Conservation (phyloP, 1,140 invertebrate genomes). For the Carcinoscorpius rotundicauda region DNA sequence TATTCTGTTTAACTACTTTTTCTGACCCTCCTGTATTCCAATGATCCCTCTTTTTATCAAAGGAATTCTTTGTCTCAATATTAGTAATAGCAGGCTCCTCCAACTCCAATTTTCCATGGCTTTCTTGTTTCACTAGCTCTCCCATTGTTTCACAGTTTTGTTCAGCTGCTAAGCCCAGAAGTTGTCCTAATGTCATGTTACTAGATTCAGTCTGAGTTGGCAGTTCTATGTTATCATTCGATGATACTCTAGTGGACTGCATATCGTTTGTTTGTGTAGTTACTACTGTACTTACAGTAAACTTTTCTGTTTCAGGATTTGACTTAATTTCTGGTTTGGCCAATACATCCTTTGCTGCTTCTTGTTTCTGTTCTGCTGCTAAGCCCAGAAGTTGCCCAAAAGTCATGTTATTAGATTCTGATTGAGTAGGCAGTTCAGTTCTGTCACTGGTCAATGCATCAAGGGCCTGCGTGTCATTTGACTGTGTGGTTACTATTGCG, state of each 20-base stretch:
- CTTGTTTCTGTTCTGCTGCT: neutral
- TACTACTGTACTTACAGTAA: slow-evolving; percentile 1
- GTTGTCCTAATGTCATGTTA: slow-evolving; percentile 7
- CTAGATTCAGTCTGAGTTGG: neutral
- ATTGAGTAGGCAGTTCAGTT: neutral
- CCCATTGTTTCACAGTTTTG: slow-evolving; percentile 1
- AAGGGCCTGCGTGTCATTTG: neutral
- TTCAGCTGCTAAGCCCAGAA: neutral
- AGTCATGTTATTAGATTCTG: slow-evolving; percentile 3
- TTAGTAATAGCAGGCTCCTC: neutral
- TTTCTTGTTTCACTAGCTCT: neutral
- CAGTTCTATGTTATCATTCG: neutral
- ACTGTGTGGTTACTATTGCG: neutral
- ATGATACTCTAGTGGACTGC: neutral
- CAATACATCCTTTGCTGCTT: neutral
- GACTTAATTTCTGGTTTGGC: neutral
- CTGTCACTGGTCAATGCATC: neutral
- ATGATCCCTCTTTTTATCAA: neutral
- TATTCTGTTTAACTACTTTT: neutral
- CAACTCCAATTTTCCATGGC: neutral
- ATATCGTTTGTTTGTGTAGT: neutral
- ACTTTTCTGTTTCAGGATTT: neutral
- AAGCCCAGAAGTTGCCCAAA: slow-evolving; percentile 5
- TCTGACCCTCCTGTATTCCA: neutral
- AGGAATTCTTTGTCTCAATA: too few relatives aligned